phyloP scores from a whole-genome alignment of 2,797 vertebrate genomes.

The Steatocranus sp. region DNA sequence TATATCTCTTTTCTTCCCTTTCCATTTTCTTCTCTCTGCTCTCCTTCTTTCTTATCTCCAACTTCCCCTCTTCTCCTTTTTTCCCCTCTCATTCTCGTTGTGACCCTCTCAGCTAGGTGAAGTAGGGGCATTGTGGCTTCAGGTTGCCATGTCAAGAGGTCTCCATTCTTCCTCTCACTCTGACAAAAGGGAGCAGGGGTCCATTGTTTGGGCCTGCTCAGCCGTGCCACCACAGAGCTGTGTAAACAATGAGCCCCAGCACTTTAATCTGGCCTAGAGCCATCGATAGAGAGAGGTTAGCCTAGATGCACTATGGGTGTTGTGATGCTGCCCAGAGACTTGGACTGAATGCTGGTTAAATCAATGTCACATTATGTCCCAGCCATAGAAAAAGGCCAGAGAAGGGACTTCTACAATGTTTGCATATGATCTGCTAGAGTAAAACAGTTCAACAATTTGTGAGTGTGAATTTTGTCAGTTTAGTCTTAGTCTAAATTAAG shows the following conservation, averaged over 20 bases:
- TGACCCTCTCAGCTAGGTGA: conserved; percentile 70
- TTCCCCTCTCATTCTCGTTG: conserved; percentile 34
- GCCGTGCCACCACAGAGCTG: conserved; percentile 67
- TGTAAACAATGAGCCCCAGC: conserved; percentile 68
- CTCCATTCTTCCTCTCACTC: conserved; percentile 72
- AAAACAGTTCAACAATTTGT: background rate
- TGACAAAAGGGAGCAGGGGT: conserved; percentile 66
- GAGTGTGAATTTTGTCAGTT: background rate
- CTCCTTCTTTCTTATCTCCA: conserved; percentile 25
- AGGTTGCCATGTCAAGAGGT: conserved; percentile 76
- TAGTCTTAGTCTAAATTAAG: background rate
- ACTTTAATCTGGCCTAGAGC: conserved; percentile 69
- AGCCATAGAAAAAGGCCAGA: background rate
- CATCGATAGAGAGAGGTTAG: conserved; percentile 43
- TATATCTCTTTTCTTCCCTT: background rate
- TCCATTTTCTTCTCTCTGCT: conserved; percentile 2
- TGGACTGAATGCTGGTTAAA: background rate
- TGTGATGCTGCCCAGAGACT: conserved; percentile 17
- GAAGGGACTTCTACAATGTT: background rate
- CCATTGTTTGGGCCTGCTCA: conserved; percentile 72
- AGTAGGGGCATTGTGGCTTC: conserved; percentile 76
- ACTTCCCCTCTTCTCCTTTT: conserved; percentile 43
- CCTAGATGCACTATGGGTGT: conserved; percentile 33
- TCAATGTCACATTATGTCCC: background rate
- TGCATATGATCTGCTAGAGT: background rate